These are phyloP conservation scores for Eulimnadia texana DNA, from an alignment of 1,140 invertebrate species.

Conservation along the genomic window DNA sequence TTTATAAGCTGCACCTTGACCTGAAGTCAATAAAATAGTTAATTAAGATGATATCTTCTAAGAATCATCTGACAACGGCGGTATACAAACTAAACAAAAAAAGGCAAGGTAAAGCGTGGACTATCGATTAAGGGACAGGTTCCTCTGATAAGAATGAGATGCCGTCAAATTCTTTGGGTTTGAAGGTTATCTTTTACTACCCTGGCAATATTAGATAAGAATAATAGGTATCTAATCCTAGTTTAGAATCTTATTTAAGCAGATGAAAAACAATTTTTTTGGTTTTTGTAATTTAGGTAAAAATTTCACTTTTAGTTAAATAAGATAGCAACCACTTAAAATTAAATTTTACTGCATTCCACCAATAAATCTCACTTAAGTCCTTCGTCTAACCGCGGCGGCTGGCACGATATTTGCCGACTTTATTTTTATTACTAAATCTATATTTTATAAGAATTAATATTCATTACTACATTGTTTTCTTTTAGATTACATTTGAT, in stretches of 20 bases:
- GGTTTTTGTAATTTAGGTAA: constrained; percentile 25
- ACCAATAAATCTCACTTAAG: constrained; percentile 19
- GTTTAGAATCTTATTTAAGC: constrained; percentile 31
- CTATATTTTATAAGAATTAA: constrained; percentile 22
- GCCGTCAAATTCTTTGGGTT: constrained; percentile 41
- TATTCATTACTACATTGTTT: constrained; percentile 17
- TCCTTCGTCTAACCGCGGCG: constrained; percentile 37
- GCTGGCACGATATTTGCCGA: constrained; percentile 38
- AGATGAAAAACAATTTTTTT: constrained; percentile 27
- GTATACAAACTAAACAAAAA: constrained; percentile 36
- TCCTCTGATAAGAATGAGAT: constrained; percentile 41
- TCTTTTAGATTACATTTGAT: constrained; percentile 8
- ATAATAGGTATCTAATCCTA: constrained; percentile 53
- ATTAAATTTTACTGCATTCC: constrained; percentile 22
- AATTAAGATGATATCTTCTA: constrained; percentile 33
- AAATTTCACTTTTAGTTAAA: constrained; percentile 18
- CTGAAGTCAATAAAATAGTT: constrained; percentile 35
- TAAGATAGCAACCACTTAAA: constrained; percentile 25
- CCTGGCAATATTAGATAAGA: constrained; percentile 28
- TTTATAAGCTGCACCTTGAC: constrained; percentile 41
- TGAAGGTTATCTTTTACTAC: constrained; percentile 35
- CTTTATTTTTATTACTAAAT: constrained; percentile 24
- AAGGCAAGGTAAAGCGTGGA: constrained; percentile 37
- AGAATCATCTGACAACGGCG: constrained; percentile 38
- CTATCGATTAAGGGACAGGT: constrained; percentile 41